phyloP scores from a whole-genome alignment of 2,113 vertebrate genomes.

The Numenius arquata region DNA sequence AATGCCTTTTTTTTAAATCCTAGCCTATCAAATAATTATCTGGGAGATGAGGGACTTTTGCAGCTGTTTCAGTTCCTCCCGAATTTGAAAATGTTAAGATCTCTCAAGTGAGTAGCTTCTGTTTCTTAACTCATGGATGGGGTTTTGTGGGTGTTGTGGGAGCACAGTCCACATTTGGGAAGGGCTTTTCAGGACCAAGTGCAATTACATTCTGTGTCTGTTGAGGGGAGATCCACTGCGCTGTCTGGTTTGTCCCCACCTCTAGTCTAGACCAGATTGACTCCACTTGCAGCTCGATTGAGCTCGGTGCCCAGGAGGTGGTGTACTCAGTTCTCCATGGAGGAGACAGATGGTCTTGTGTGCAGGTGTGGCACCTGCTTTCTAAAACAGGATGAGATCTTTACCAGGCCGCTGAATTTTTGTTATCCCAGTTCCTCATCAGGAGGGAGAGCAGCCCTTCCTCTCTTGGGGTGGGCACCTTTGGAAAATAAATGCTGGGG shows the following conservation, averaged over 20 bases:
- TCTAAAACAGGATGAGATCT: not conserved
- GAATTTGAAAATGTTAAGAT: constrained; percentile 60
- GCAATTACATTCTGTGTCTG: not conserved
- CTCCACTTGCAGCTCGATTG: not conserved
- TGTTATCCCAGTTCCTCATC: not conserved
- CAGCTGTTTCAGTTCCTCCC: constrained; percentile 73
- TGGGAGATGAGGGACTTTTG: constrained; percentile 74
- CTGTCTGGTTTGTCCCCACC: not conserved
- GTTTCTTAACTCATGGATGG: not conserved
- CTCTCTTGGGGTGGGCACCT: not conserved
- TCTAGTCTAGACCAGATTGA: not conserved
- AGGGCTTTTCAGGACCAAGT: not conserved
- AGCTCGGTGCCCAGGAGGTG: not conserved
- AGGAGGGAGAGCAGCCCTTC: not conserved
- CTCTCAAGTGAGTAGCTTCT: constrained; percentile 80
- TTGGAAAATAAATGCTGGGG: not conserved
- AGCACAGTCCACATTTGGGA: not conserved
- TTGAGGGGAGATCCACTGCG: not conserved
- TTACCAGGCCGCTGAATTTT: not conserved
- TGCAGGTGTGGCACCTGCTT: not conserved
- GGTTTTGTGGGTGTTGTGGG: not conserved
- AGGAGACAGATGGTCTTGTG: not conserved
- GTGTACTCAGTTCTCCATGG: not conserved
- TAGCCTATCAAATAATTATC: constrained; percentile 81
- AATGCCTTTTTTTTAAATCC: not conserved